A percentile compares a stretch with the other conserved stretches of the same genome.
Evolutionary conservation across 2,113 vertebrate species (phyloP).

Genomic region (Isurus oxyrinchus): DNA sequence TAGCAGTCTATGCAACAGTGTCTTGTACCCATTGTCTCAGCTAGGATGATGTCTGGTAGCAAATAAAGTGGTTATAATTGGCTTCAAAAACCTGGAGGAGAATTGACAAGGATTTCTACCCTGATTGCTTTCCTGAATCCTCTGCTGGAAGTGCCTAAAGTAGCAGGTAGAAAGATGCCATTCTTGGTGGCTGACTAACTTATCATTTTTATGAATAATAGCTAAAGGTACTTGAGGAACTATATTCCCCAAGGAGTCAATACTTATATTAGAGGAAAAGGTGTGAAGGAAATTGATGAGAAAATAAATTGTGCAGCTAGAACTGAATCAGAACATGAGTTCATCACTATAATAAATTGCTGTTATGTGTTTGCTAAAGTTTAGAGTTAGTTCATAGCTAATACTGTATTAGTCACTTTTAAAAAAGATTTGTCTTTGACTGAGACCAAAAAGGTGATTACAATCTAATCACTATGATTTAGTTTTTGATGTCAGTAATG

Average conservation of each 20-base stretch:
- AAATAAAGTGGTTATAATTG: not conserved
- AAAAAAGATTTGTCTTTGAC: not conserved
- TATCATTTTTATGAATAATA: not conserved
- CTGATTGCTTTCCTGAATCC: not conserved
- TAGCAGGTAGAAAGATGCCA: not conserved
- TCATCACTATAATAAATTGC: not conserved
- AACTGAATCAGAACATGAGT: not conserved
- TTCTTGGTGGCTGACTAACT: not conserved
- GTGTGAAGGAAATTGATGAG: not conserved
- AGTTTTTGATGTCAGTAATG: not conserved
- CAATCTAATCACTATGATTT: not conserved
- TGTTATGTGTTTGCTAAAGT: not conserved
- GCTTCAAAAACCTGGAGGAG: not conserved
- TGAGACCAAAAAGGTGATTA: not conserved
- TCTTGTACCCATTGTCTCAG: not conserved
- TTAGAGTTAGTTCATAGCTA: not conserved
- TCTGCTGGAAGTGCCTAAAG: not conserved
- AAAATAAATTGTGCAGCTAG: not conserved
- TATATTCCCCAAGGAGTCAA: not conserved
- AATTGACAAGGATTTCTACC: not conserved
- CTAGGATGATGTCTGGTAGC: not conserved
- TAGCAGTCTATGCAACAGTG: not conserved
- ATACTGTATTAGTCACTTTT: not conserved
- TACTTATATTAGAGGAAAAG: not conserved
- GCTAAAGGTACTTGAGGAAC: not conserved